Conservation (phyloP, 2,888 invertebrate genomes). For the Chymomyza caudatula region DNA sequence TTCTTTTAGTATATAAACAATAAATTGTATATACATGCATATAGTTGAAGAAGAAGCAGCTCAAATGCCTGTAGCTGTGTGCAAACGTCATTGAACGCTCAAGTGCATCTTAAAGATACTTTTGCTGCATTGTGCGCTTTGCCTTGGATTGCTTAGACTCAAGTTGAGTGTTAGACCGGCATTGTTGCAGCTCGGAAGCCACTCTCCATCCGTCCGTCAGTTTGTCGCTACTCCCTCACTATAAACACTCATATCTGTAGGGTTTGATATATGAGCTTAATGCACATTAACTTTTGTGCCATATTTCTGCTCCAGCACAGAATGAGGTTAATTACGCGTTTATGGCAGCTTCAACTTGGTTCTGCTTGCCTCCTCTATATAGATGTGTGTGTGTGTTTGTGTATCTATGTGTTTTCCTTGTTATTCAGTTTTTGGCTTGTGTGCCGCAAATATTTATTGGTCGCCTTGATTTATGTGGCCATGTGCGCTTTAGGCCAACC, state of each 20-base stretch:
- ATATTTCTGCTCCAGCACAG: constrained; percentile 30
- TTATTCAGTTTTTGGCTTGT: neutral
- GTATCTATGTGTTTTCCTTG: neutral
- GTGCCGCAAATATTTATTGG: constrained; percentile 58
- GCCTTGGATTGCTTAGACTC: constrained; percentile 33
- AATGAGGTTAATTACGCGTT: constrained; percentile 67
- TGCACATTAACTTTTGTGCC: constrained; percentile 56
- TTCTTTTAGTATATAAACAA: constrained; percentile 34
- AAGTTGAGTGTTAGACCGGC: constrained; percentile 36
- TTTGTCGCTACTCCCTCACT: neutral
- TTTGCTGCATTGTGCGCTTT: constrained; percentile 48
- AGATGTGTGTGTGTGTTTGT: too few species aligned
- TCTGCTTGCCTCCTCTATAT: neutral
- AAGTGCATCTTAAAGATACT: constrained; percentile 73
- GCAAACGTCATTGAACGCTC: constrained; percentile 59
- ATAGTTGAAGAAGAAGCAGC: too few species aligned
- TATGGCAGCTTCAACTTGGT: constrained; percentile 25
- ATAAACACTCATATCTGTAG: constrained; percentile 17
- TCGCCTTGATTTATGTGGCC: constrained; percentile 56
- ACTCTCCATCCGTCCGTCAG: constrained; percentile 4
- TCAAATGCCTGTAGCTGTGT: too few species aligned
- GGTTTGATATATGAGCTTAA: constrained; percentile 56
- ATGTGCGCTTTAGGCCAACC: constrained; percentile 21
- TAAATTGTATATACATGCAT: constrained; percentile 14
- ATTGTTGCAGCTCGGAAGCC: constrained; percentile 15